Percentiles rank a stretch among this genome's conserved stretches.
phyloP scores from a whole-genome alignment of 2,113 vertebrate genomes.

The Cheirogaleus medius region DNA sequence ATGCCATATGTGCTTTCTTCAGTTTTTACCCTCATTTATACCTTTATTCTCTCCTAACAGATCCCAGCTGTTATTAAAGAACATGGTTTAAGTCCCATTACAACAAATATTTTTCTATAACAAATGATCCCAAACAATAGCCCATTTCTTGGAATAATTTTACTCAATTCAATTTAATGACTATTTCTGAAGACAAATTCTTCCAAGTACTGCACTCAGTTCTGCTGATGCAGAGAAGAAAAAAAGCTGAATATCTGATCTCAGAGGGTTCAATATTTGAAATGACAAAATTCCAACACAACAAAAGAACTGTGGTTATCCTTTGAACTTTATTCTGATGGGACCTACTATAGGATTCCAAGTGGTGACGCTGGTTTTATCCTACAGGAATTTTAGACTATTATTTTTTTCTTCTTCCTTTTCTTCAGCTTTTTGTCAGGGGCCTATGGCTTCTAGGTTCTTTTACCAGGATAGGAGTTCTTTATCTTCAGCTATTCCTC shows the following conservation, averaged over 20 bases:
- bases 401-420: not conserved
- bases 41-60: constrained; percentile 35
- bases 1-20: constrained; percentile 50
- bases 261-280: not conserved
- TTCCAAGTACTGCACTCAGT: not conserved
- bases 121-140: not conserved
- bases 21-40: not conserved
- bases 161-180: not conserved
- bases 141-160: constrained; percentile 18
- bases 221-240: not conserved
- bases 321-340: not conserved
- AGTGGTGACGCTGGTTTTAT: not conserved
- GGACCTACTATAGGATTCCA: not conserved
- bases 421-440: not conserved
- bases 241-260: not conserved
- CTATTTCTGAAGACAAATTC: not conserved
- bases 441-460: not conserved
- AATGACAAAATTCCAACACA: constrained; percentile 6
- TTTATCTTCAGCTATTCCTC: not conserved
- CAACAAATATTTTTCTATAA: constrained; percentile 22
- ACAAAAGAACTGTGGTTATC: not conserved
- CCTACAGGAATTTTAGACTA: not conserved
- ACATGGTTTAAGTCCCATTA: not conserved
- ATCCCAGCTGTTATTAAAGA: constrained; percentile 57
- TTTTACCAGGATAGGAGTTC: too few relatives aligned